Evolutionary conservation across 1,140 invertebrate genomes (phyloP), one percentile per base, ranked within the genome.

Genomic region (Cydia strobilella): DNA sequence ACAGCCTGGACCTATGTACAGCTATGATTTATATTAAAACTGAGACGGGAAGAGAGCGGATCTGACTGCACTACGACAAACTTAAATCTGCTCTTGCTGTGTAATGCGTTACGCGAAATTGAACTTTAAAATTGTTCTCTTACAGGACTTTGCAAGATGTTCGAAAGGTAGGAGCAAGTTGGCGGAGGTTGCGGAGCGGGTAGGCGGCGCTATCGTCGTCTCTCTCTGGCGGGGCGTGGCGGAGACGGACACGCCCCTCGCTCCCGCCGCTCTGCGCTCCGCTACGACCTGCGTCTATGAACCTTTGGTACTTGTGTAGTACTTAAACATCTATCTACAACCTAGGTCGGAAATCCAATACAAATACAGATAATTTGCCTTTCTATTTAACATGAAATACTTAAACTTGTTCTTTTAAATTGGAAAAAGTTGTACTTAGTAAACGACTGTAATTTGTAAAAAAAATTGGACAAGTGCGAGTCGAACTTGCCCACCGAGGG

Each of bases 1-100:
- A 92, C 89, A 90, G 80, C 82, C 84, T 83, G 82, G 79, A 90
- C 82, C 82, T 90, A 88, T 86, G 81, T 88, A 91, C 86, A 88
- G 78, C 87, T 89, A 90, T 84, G 89, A 84, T 83, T 83, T 78
- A 81, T 86, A 87, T 85, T 84, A 86, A 87, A 81, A 84, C 86
- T 83, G 85, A 83, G 82, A 87, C 77, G 74, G 82, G 81, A 81
- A 76, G 78, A 81, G 83, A 76, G 82, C 77, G 81, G 85, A 83
- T 84, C 82, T 85, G 79, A 80, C 71, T 79, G 83, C 82, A 78
- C 81, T 79, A 74, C 72, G 25, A 66, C 74, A 74, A 72, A 72
- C 73, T 63, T 76, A 74, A 51, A 72, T 69, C 75, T 77, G 76
- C 76, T 73, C 35, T 74, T 15, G 9, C n/a, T 72, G 54, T 73